Evolutionary conservation across 2,113 vertebrate species (phyloP), one percentile per base, ranked within the genome.

Genomic region (Lycaon pictus): DNA sequence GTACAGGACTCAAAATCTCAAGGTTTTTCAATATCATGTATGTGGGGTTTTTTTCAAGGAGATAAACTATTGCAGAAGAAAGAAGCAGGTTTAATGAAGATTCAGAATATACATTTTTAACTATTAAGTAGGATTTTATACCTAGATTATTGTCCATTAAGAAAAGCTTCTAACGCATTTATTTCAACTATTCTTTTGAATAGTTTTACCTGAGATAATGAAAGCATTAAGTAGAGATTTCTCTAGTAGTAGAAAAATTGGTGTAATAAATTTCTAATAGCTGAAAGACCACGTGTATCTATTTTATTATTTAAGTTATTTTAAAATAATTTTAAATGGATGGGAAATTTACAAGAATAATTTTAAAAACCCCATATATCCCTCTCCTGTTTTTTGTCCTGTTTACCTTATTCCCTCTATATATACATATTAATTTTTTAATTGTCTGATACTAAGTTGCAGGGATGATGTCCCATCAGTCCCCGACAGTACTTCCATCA

Each of bases 141-240:
- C 25, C 53, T 71, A 48, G 5, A 56, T 86, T 93, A 92, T 56
- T 94, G 22, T 13, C 83, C 62, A 19, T 72, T 92, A 72, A 91
- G 69, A 55, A 97, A 60, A 82, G 77, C 58, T 63, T 48, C 72
- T n/a, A 69, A 15, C 55, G 62, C 43, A 53, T 80, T 79, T 89
- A 65, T 92, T 92, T 92, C 43, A 71, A 4, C 56, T 81, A 60
- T 76, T 35, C 51, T 93, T 74, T 93, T 67, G 20, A 80, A 55
- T 86, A 90, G 29, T 67, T 93, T 90, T 89, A 92, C 93, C 12
- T 51, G 62, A 88, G 67, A 60, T 92, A 69, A 92, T 55, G 53
- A 95, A 71, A 77, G 11, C 32, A 23, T 85, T 65, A 58, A 81
- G 32, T 32, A 89, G 56, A 65, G 71, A 84, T 92, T 89, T 89